A percentile compares a stretch with the other conserved stretches of the same genome.
phyloP scores from a whole-genome alignment of 2,113 vertebrate genomes.

The Dendrocopos noguchii region DNA sequence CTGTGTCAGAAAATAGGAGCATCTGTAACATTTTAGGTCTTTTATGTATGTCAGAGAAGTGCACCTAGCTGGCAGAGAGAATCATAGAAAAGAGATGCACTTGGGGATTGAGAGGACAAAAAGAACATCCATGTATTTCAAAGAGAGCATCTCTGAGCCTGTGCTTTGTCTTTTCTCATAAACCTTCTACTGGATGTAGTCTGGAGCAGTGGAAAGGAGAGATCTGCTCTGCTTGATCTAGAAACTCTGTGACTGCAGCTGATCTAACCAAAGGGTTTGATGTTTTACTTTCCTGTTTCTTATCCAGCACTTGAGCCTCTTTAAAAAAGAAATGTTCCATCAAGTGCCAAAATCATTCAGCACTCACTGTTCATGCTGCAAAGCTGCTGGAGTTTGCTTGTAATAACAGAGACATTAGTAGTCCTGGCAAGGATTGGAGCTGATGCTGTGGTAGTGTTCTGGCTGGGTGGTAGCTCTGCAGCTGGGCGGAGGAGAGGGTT shows the following conservation, averaged over 20 bases:
- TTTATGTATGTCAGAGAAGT: neutral
- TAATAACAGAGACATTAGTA: neutral
- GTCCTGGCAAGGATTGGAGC: neutral
- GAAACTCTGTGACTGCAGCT: neutral
- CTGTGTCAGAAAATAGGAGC: neutral
- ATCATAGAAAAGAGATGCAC: neutral
- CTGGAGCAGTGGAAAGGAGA: neutral
- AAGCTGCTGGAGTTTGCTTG: neutral
- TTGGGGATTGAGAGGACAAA: neutral
- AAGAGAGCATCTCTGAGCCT: neutral
- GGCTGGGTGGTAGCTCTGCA: neutral
- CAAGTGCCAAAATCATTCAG: neutral
- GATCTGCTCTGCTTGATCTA: neutral
- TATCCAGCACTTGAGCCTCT: neutral
- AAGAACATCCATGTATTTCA: neutral
- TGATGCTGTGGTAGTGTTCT: neutral
- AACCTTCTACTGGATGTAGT: neutral
- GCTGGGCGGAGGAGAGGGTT: neutral
- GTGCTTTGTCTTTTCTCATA: conserved; percentile 7
- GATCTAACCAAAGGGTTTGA: neutral
- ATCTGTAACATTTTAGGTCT: neutral
- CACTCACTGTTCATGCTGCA: neutral
- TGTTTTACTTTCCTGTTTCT: neutral
- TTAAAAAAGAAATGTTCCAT: neutral
- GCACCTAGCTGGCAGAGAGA: neutral